Conservation (phyloP, 2,888 invertebrate species). For the Drosophila ochracea region DNA sequence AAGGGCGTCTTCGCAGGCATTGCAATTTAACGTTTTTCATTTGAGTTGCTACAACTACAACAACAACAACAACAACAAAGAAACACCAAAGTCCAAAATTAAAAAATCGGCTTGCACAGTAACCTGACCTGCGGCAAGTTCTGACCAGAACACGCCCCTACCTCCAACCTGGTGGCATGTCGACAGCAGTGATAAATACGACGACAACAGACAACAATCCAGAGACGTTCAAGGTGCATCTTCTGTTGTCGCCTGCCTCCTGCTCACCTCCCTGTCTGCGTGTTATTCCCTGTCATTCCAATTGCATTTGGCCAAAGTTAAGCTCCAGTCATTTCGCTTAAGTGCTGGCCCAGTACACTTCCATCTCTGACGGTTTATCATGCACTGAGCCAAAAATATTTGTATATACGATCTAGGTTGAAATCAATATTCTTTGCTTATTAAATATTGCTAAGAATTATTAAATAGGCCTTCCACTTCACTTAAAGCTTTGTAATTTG, state of each 20-base stretch:
- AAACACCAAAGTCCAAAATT: constrained; percentile 47
- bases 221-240: constrained; percentile 13
- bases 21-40: constrained; percentile 52
- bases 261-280: background rate
- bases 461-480: background rate
- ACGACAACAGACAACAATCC: constrained; percentile 62
- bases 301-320: constrained; percentile 75
- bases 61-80: constrained; percentile 19
- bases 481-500: background rate
- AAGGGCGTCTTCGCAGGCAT: constrained; percentile 31
- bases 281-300: constrained; percentile 64
- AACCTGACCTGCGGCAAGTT: constrained; percentile 72
- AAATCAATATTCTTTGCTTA: background rate
- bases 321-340: constrained; percentile 68
- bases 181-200: constrained; percentile 75
- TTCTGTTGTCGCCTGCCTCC: constrained; percentile 4
- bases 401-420: background rate
- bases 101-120: constrained; percentile 47
- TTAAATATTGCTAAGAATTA: background rate
- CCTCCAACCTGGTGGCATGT: constrained; percentile 18
- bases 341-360: constrained; percentile 58
- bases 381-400: constrained; percentile 38
- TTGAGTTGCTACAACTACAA: constrained; percentile 36
- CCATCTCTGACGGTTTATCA: constrained; percentile 26
- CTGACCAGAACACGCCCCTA: constrained; percentile 39